A percentile compares a stretch with the other conserved stretches of the same genome.
Evolutionary conservation across 2,888 invertebrate species (phyloP).

Genomic region (Idaea straminata): DNA sequence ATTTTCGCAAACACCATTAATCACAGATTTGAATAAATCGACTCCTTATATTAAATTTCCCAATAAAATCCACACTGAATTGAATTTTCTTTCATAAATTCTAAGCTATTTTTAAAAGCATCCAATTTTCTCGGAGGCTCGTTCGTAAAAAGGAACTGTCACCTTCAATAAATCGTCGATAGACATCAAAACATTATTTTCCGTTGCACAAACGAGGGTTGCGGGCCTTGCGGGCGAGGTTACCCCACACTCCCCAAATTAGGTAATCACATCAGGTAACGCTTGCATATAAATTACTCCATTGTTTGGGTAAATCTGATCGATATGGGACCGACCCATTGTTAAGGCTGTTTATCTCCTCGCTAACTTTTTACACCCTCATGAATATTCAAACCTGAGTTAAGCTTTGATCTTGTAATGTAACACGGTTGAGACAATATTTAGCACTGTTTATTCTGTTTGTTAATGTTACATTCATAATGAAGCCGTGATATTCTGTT

Average conservation of each 20-base stretch:
- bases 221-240: slow-evolving; percentile 38
- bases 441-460: neutral
- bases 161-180: slow-evolving; percentile 57
- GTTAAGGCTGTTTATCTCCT: slow-evolving; percentile 42
- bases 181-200: slow-evolving; percentile 57
- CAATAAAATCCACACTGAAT: slow-evolving; percentile 15
- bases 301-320: slow-evolving; percentile 62
- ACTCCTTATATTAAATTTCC: slow-evolving; percentile 8
- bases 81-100: slow-evolving; percentile 10
- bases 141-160: slow-evolving; percentile 47
- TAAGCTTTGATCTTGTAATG: neutral
- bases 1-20: neutral
- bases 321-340: slow-evolving; percentile 43
- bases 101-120: slow-evolving; percentile 31
- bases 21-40: neutral
- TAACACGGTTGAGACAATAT: neutral
- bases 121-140: slow-evolving; percentile 40
- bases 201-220: slow-evolving; percentile 51
- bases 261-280: slow-evolving; percentile 72
- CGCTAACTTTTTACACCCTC: slow-evolving; percentile 24
- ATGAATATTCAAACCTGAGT: slow-evolving; percentile 10
- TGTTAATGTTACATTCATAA: neutral
- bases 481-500: neutral
- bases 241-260: slow-evolving; percentile 50
- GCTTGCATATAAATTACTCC: slow-evolving; percentile 74